Evolutionary conservation across 1,140 invertebrate genomes (phyloP), one percentile per base, ranked within the genome.

Genomic region (Mactra quadrangularis): DNA sequence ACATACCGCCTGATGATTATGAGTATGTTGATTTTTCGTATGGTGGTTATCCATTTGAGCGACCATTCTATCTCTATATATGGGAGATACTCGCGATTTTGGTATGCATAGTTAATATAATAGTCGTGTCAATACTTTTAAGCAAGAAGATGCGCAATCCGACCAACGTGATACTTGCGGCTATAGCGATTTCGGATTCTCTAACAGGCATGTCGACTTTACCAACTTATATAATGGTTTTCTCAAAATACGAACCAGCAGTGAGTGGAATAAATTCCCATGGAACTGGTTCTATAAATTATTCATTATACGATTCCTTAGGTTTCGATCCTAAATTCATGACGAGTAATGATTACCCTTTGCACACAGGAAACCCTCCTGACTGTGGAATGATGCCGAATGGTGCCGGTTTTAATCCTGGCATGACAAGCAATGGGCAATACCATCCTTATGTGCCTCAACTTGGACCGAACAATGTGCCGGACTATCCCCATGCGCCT

Each of bases 191-290:
- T 13, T 45, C 78, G 19, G 78, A 81, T 35, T 59, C 78, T 17
- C 29, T 81, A 1, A 81, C 78, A 13, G 78, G 78, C 25, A 29
- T 81, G 0, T 35, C 70, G 0, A 81, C 78, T 11, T 50, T 81
- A 19, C 78, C 78, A 22, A 50, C 53, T 13, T 81, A 81, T 41
- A 81, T 81, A 2, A 78, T 78, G 76, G 62, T 55, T 27, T 78
- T 55, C 50, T 29, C 11, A 25, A 66, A 38, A 19, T 68, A 53
- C 50, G 75, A 64, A 7, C 45, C 71, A 6, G 9, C 11, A 47
- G 9, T 35, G 31, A 38, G 7, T 7, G 6, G 3, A n/a, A n/a
- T n/a, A n/a, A n/a, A n/a, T n/a, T n/a, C n/a, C n/a, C n/a, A n/a
- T n/a, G n/a, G n/a, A n/a, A n/a, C n/a, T n/a, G n/a, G n/a, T n/a